A percentile compares a stretch with the other conserved stretches of the same genome.
Conservation (phyloP, 2,888 invertebrate genomes). For the Abscondita cerata region DNA sequence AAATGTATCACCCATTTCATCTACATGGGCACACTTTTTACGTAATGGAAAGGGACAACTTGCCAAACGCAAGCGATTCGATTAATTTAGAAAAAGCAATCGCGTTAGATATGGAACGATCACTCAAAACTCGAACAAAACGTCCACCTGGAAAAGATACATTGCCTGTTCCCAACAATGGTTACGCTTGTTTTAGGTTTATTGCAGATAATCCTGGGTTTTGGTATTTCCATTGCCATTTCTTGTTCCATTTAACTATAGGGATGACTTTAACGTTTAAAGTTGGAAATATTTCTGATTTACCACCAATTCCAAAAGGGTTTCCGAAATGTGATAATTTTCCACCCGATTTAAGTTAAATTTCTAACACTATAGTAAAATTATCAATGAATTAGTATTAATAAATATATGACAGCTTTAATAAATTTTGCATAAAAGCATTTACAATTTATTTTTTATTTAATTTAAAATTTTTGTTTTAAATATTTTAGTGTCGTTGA, state of each 20-base stretch:
- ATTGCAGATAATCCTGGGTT: conserved; percentile 91
- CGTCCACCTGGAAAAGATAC: conserved; percentile 90
- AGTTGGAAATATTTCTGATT: conserved; percentile 84
- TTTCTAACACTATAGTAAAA: too few relatives aligned
- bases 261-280: conserved; percentile 90
- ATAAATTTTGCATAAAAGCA: neutral
- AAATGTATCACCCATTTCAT: conserved; percentile 93
- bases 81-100: conserved; percentile 89
- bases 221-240: conserved; percentile 95
- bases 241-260: conserved; percentile 91
- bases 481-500: too few relatives aligned
- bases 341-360: conserved; percentile 58
- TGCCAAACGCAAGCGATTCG: conserved; percentile 86
- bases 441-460: neutral
- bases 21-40: conserved; percentile 89
- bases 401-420: too few relatives aligned
- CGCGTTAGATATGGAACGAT: conserved; percentile 85
- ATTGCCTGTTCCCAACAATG: conserved; percentile 92
- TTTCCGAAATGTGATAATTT: conserved; percentile 89
- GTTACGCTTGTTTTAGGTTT: conserved; percentile 90
- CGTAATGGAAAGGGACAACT: conserved; percentile 89
- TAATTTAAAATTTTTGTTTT: conserved; percentile 1
- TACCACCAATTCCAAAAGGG: conserved; percentile 83
- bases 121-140: conserved; percentile 85
- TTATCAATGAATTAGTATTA: too few relatives aligned